A percentile compares a stretch with the other conserved stretches of the same genome.
Conservation (phyloP, 2,113 vertebrate species). For the Aspiorhynchus laticeps region DNA sequence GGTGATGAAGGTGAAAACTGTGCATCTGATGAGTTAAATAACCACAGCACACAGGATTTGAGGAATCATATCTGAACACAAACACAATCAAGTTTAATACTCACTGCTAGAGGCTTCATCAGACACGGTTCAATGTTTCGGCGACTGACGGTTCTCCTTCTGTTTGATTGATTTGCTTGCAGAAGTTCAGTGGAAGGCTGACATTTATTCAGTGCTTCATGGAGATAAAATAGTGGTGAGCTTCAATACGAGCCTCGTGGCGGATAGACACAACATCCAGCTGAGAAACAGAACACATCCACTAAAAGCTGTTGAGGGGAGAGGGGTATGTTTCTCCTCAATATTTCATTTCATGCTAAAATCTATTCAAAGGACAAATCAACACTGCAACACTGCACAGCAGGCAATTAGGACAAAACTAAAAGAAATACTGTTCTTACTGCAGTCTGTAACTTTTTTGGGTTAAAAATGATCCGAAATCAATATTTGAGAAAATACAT, state of each 20-base stretch:
- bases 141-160: not conserved
- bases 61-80: not conserved
- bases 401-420: not conserved
- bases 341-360: not conserved
- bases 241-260: not conserved
- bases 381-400: not conserved
- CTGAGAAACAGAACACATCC: not conserved
- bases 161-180: not conserved
- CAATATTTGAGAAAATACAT: no score
- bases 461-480: no score
- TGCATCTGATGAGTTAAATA: no score
- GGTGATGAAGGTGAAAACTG: not conserved
- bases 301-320: not conserved
- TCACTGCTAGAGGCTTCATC: not conserved
- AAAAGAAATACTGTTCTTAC: not conserved
- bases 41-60: not conserved
- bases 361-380: not conserved
- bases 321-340: not conserved
- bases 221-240: not conserved
- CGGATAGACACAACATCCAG: not conserved
- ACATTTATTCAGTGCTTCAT: not conserved
- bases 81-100: not conserved
- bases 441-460: no score
- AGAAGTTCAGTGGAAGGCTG: not conserved
- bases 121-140: not conserved